A percentile compares a stretch with the other conserved stretches of the same genome.
Evolutionary conservation across 92 coral and sea anemone species (phyloP).

Genomic region (Epizoanthus rinbou): DNA sequence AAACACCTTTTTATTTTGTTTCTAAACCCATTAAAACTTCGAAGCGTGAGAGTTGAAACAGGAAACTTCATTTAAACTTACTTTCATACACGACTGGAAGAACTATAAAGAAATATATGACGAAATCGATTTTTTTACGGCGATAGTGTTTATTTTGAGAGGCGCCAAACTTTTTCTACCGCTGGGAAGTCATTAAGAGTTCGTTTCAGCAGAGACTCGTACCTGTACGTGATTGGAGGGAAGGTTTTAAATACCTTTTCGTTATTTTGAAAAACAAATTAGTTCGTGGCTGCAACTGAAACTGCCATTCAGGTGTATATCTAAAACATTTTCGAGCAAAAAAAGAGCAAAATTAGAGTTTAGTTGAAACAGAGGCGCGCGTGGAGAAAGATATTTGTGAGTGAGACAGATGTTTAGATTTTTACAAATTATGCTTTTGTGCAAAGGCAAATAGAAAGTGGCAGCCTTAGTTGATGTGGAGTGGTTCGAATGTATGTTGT

Average conservation of each 20-base stretch:
- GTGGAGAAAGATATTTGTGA: conserved; percentile 32
- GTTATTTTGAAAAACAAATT: conserved; percentile 15
- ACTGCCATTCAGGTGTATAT: background rate
- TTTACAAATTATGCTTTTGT: conserved; percentile 44
- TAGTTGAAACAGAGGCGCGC: conserved; percentile 24
- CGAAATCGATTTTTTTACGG: conserved; percentile 12
- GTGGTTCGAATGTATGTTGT: conserved; percentile 42
- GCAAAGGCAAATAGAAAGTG: conserved; percentile 47
- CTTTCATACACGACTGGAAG: background rate
- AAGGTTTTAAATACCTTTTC: conserved; percentile 33
- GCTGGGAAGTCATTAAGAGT: conserved; percentile 46
- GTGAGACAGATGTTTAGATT: conserved; percentile 39
- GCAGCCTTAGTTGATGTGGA: conserved; percentile 19
- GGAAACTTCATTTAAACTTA: conserved; percentile 25
- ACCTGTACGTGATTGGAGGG: background rate
- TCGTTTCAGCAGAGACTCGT: conserved; percentile 31
- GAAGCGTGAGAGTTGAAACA: conserved; percentile 55
- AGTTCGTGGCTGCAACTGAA: conserved; percentile 9
- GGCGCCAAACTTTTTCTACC: conserved; percentile 42
- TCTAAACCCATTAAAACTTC: conserved; percentile 67
- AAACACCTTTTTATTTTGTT: conserved; percentile 60
- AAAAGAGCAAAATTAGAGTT: conserved; percentile 21
- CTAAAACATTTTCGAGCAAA: background rate
- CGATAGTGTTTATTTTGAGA: conserved; percentile 31
- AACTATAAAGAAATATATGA: background rate